These are phyloP conservation scores for Caprella mutica DNA, from an alignment of 2,888 invertebrate genomes.

Conservation along the genomic window DNA sequence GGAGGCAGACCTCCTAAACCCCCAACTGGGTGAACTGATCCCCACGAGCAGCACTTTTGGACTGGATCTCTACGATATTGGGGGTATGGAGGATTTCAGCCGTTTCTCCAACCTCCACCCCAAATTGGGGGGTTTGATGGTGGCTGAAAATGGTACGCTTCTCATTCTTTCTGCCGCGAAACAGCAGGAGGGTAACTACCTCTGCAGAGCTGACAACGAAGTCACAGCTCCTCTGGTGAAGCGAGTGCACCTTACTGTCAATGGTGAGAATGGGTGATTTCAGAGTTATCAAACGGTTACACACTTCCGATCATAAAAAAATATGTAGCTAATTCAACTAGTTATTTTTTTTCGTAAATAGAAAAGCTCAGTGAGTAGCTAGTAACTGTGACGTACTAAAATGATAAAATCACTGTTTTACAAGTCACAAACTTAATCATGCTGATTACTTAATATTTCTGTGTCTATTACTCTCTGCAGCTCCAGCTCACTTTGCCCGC, in stretches of 20 bases:
- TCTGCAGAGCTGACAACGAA: constrained; percentile 41
- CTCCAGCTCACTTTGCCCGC: constrained; percentile 31
- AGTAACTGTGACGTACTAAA: no score
- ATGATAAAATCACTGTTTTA: no score
- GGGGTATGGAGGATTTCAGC: not conserved
- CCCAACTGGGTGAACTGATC: constrained; percentile 4
- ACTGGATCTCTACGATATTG: not conserved
- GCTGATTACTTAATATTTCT: constrained; percentile 8
- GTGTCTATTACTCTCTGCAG: constrained; percentile 2
- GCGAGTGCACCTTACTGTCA: constrained; percentile 41
- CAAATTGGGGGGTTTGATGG: not conserved
- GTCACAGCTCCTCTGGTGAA: constrained; percentile 42
- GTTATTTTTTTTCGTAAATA: no score
- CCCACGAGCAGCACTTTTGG: not conserved
- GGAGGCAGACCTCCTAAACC: not conserved
- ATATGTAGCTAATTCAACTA: no score
- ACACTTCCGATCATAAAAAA: no score
- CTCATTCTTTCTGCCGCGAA: constrained; percentile 38
- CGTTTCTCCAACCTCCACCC: no score
- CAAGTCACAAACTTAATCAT: no score
- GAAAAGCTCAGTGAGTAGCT: no score
- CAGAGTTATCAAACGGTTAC: no score
- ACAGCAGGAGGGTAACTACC: constrained; percentile 38
- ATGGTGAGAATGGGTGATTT: constrained; percentile 37
- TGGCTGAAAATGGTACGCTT: constrained; percentile 39